These are phyloP conservation scores for Meiosimyza decipiens DNA, from an alignment of 2,888 invertebrate species.

Conservation along the genomic window DNA sequence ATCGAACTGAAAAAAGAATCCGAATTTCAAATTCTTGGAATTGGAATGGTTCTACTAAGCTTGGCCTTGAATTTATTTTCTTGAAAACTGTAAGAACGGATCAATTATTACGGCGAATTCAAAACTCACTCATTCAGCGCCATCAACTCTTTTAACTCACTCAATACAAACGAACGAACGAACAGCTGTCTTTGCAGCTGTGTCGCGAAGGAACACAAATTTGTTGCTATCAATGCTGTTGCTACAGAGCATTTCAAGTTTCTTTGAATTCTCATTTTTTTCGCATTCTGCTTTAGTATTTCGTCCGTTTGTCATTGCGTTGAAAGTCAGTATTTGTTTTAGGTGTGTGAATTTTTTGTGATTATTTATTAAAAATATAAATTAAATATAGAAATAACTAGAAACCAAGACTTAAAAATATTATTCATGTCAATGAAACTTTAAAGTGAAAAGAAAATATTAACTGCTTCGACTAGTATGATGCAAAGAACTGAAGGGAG, in stretches of 20 bases:
- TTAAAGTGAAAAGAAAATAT: no score
- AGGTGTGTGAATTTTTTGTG: neutral
- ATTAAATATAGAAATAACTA: neutral
- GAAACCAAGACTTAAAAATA: neutral
- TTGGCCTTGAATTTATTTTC: no score
- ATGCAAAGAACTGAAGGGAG: no score
- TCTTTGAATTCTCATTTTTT: slow-evolving; percentile 3
- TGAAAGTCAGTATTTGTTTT: neutral
- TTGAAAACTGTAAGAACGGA: neutral
- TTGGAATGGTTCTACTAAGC: no score
- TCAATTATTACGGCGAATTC: neutral
- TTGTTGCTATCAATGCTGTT: neutral
- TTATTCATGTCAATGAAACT: neutral
- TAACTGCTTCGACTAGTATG: no score
- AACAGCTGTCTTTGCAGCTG: neutral
- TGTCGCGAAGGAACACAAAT: neutral
- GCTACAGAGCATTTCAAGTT: neutral
- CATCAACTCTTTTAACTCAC: neutral
- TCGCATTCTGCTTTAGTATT: slow-evolving; percentile 8
- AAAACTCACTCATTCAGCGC: neutral
- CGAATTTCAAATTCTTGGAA: no score
- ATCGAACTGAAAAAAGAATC: no score
- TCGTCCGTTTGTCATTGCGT: neutral
- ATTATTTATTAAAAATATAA: neutral
- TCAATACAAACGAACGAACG: neutral